These are phyloP conservation scores for Enteromius mattozi DNA, from an alignment of 2,797 vertebrate genomes.

Conservation along the genomic window DNA sequence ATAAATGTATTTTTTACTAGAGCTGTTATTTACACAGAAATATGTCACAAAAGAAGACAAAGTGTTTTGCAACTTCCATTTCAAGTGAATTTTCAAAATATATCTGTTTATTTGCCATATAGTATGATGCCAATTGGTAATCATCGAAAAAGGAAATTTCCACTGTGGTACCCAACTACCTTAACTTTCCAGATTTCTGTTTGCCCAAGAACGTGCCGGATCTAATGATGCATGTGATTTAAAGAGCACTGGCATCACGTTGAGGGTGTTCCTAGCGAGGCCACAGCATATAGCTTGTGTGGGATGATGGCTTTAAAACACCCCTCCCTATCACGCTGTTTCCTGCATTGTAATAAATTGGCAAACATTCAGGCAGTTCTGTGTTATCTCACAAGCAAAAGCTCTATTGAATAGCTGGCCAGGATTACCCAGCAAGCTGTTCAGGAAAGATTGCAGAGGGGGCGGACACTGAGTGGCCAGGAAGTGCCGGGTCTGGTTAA, in stretches of 20 bases:
- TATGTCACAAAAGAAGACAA: neutral
- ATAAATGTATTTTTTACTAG: neutral
- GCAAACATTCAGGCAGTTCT: conserved; percentile 66
- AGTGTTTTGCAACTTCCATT: neutral
- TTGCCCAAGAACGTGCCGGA: neutral
- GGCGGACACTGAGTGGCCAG: conserved; percentile 10
- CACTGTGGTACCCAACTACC: neutral
- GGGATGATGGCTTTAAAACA: conserved; percentile 5
- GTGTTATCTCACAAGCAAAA: conserved; percentile 66
- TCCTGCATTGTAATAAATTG: conserved; percentile 66
- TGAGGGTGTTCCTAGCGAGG: conserved; percentile 6
- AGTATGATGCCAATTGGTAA: neutral
- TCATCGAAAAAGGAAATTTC: neutral
- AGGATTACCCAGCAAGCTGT: conserved; percentile 58
- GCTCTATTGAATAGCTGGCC: conserved; percentile 60
- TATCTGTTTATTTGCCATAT: neutral
- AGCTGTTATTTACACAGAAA: neutral
- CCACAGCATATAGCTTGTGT: neutral
- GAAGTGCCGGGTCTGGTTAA: conserved; percentile 18
- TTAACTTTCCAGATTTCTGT: neutral
- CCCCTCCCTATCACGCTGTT: conserved; percentile 59
- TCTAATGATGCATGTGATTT: conserved; percentile 8
- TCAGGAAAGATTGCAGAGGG: conserved; percentile 53
- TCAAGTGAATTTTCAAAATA: neutral
- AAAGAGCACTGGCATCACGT: neutral